Conservation (phyloP, 92 coral and sea anemone species). For the Galaxea fascicularis region DNA sequence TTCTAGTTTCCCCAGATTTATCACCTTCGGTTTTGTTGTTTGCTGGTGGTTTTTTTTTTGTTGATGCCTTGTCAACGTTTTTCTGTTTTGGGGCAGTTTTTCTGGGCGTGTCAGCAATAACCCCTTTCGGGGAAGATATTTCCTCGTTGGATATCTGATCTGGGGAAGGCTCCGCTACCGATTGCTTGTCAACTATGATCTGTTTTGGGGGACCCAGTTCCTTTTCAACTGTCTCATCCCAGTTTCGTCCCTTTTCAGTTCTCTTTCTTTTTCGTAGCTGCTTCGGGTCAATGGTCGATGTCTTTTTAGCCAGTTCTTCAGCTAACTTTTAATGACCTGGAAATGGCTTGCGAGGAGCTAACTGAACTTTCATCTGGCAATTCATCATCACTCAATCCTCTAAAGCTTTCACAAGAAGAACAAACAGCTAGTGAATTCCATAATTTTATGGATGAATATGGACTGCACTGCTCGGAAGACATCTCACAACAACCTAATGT, state of each 20-base stretch:
- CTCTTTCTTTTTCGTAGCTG: neutral
- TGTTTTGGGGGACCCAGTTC: neutral
- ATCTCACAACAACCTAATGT: slow-evolving; percentile 1
- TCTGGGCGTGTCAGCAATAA: slow-evolving; percentile 1
- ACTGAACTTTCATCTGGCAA: neutral
- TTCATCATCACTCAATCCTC: neutral
- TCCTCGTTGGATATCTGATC: neutral
- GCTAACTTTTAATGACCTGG: neutral
- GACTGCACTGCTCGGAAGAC: neutral
- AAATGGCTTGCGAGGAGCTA: neutral
- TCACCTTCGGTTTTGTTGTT: neutral
- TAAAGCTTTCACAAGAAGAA: neutral
- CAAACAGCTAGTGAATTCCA: neutral
- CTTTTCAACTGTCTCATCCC: neutral
- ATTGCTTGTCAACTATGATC: neutral
- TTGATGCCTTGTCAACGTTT: neutral
- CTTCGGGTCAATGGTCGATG: neutral
- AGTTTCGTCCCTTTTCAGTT: slow-evolving; percentile 3
- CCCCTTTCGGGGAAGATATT: neutral
- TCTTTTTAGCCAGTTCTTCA: neutral
- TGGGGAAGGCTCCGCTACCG: neutral
- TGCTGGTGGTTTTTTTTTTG: neutral
- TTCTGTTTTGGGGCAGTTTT: slow-evolving; percentile 10
- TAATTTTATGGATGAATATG: neutral
- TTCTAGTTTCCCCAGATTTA: neutral